Evolutionary conservation across 2,888 invertebrate genomes (phyloP), one percentile per base, ranked within the genome.

Genomic region (Erebia epiphron): DNA sequence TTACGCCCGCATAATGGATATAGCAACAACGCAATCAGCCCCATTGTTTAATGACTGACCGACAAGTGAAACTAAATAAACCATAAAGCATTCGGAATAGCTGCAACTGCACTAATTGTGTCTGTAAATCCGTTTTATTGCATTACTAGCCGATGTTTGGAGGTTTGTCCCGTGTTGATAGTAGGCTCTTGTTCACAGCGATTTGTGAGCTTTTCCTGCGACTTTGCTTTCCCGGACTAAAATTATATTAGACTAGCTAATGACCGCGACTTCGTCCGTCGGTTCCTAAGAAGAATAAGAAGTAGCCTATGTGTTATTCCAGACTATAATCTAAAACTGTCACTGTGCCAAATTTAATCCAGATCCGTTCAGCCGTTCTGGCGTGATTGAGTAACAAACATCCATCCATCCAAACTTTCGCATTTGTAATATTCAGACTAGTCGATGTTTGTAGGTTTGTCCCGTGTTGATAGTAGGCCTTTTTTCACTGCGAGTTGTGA

Each of bases 1-100:
- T 92, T 92, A 90, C 85, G 81, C 91, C 91, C 90, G 90, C 86
- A 92, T 91, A 89, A 89, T 91, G 86, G 86, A 84, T 89, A 90
- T 89, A 85, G 87, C 86, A 85, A 84, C 86, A 85, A 84, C 85
- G 90, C 88, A 91, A 91, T 91, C 89, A 89, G 85, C 88, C 84
- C 84, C 82, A 89, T 90, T 91, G 91, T 90, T 91, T 89, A 91
- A 90, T 89, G 88, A 90, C 84, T 89, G 89, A 87, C 86, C 89
- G 85, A 79, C 84, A 81, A 83, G 86, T 87, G 86, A 86, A 89
- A 86, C 87, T 86, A 86, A 87, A 87, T 86, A 86, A 82, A 84
- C 83, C 83, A 83, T 84, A 82, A 81, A 83, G 81, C 85, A 87
- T 89, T 87, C 85, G 83, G 86, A 85, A 84, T 85, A 83, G 82